Base-by-base conservation (phyloP, 23 tunicate genomes). In the Styela plicata region DNA sequence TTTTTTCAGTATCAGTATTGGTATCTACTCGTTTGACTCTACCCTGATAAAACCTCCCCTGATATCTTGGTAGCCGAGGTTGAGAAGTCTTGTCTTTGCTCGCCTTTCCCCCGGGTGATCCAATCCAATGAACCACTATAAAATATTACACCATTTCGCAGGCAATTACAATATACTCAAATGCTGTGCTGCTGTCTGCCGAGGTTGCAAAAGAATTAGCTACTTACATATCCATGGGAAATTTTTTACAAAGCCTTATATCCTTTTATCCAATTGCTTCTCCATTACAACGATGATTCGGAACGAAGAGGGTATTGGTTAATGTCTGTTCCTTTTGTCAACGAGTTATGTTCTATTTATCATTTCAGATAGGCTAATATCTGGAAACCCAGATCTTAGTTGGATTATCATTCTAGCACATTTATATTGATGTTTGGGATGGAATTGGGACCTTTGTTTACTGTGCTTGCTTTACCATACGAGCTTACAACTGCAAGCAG, bases 401-500 rank as follows among this genome's bases (percentile, higher is more conserved):
- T n/a, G n/a, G n/a, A n/a, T n/a, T n/a, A n/a, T n/a, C n/a, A n/a
- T n/a, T n/a, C 69, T 17, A 2, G 66, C 69, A 78, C 57, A 68
- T 62, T 22, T 30, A 26, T 78, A 18, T 30, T 61, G 53, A 57
- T 78, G 22, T 44, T 78, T 31, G 68, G 69, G n/a, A 25, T 78
- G 13, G 33, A 35, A 3, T 23, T 53, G 25, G 82, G 82, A 2
- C 73, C 73, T 7, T 34, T 68, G 35, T 36, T 79, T n/a, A 21
- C 83, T 28, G 62, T 83, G 1, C 66, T 57, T 32, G 70, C 80
- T 73, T 69, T 83, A 21, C 71, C 86, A 5, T 74, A 80, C 16
- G 79, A 83, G 53, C 69, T 83, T 17, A 83, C 80, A 31, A 83
- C 80, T 21, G 79, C 63, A 26, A 83, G 63, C 31, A 73, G 53